A percentile compares a stretch with the other conserved stretches of the same genome.
Conservation (phyloP, 2,113 vertebrate genomes). For the Tupaia tana region DNA sequence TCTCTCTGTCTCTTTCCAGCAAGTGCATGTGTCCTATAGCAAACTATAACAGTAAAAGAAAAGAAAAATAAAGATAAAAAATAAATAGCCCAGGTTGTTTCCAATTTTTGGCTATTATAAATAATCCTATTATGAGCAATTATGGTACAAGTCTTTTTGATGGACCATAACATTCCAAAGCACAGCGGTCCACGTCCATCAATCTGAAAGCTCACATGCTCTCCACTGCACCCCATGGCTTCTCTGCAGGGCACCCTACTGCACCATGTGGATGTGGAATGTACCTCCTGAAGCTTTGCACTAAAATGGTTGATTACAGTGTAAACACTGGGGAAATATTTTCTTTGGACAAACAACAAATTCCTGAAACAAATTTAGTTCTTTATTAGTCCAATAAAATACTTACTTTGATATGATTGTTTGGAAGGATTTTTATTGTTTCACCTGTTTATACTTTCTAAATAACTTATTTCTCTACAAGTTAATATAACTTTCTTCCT, state of each 20-base stretch:
- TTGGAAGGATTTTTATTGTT: slow-evolving; percentile 17
- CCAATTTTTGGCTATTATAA: not conserved
- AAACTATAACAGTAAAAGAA: too few species aligned
- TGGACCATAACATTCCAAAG: slow-evolving; percentile 38
- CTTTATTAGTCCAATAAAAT: slow-evolving; percentile 12
- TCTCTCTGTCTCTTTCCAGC: too few species aligned
- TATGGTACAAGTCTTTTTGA: not conserved
- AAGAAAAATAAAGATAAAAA: too few species aligned
- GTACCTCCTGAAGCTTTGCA: not conserved
- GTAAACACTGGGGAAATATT: not conserved
- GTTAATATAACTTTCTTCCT: not conserved
- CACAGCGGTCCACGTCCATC: slow-evolving; percentile 50
- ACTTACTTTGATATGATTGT: not conserved
- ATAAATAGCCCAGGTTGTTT: too few species aligned
- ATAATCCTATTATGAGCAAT: slow-evolving; percentile 18
- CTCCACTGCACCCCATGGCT: not conserved
- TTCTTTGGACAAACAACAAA: not conserved
- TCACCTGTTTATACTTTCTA: not conserved
- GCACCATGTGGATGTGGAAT: not conserved
- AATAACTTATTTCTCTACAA: slow-evolving; percentile 20
- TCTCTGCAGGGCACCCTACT: slow-evolving; percentile 2
- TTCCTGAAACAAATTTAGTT: slow-evolving; percentile 2
- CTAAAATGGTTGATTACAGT: not conserved
- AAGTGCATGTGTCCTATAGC: too few species aligned
- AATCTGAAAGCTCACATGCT: slow-evolving; percentile 60